Evolutionary conservation across 2,797 vertebrate genomes (phyloP), one percentile per base, ranked within the genome.

Genomic region (Menidia menidia): DNA sequence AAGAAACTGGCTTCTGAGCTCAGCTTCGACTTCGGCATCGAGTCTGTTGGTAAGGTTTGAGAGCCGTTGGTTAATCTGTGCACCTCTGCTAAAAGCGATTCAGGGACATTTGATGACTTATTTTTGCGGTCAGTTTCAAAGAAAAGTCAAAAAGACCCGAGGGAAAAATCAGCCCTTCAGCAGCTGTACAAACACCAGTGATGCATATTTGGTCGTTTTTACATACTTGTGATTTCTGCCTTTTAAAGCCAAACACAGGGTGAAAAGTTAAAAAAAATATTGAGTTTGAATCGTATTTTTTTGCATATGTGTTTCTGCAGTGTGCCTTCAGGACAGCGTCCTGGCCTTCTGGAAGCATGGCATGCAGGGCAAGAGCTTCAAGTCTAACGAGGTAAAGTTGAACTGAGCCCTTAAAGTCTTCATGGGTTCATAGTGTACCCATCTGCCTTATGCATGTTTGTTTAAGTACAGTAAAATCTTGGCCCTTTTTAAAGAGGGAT

Each of bases 351-450:
- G 98, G 98, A 99, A 98, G 57, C 97, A 99, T 0, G 98, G 98
- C 53, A 99, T 99, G 98, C 98, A 99, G 88, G 98, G 98, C 51
- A 99, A 98, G 85, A 99, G 96, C 94, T 98, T 99, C 91, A 99
- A 96, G 86, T 98, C 97, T 32, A 97, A 99, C 64, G 98, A 99
- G 93, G 98, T 98, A 90, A 85, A 90, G 90, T 60, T 6, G 43
- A 63, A 6, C 35, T 0, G 5, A 6, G 5, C 48, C 41, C 19
- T 15, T 33, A 0, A 39, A 13, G 2, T 33, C 53, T 30, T n/a
- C 1, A 1, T 3, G 1, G 48, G 54, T 31, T 44, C 48, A 51
- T 25, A 4, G 1, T 16, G 15, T n/a, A n/a, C 3, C 8, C 3
- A 4, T 33, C 14, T n/a, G 31, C 4, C 4, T 15, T 16, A 2